These are phyloP conservation scores for Phthorimaea operculella DNA, from an alignment of 1,140 invertebrate genomes.

Conservation along the genomic window DNA sequence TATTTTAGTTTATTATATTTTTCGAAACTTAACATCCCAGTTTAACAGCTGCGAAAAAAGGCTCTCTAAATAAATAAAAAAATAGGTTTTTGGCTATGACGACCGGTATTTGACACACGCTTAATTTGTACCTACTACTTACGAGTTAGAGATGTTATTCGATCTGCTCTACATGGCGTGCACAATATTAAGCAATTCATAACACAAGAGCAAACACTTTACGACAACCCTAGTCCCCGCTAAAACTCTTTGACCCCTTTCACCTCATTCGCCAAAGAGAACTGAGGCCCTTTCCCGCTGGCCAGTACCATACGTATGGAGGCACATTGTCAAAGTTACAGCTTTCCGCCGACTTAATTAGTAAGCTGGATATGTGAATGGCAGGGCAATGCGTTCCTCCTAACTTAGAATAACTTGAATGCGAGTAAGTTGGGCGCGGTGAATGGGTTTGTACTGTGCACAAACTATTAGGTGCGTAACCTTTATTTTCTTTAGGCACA, in stretches of 20 bases:
- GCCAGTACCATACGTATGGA: constrained; percentile 50
- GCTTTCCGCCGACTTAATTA: constrained; percentile 66
- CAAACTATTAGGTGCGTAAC: too few relatives aligned
- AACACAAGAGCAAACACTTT: not conserved
- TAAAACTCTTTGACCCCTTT: not conserved
- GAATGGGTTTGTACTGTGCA: not conserved
- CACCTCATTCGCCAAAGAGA: not conserved
- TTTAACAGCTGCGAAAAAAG: too few relatives aligned
- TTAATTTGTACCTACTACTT: too few relatives aligned
- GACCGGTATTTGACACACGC: too few relatives aligned
- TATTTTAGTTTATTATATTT: too few relatives aligned
- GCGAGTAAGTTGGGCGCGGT: not conserved
- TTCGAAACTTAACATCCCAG: too few relatives aligned
- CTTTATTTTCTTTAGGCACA: too few relatives aligned
- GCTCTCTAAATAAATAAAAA: too few relatives aligned
- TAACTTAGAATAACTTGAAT: not conserved
- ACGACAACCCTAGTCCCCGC: not conserved
- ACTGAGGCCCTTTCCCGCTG: constrained; percentile 12
- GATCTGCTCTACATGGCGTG: too few relatives aligned
- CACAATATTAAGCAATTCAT: too few relatives aligned
- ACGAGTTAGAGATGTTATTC: too few relatives aligned
- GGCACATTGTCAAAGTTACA: constrained; percentile 63
- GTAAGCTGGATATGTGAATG: constrained; percentile 65
- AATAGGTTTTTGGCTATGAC: too few relatives aligned
- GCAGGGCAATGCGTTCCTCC: constrained; percentile 53